Conservation (phyloP, 2,888 invertebrate genomes). For the Entomobrya proxima region DNA sequence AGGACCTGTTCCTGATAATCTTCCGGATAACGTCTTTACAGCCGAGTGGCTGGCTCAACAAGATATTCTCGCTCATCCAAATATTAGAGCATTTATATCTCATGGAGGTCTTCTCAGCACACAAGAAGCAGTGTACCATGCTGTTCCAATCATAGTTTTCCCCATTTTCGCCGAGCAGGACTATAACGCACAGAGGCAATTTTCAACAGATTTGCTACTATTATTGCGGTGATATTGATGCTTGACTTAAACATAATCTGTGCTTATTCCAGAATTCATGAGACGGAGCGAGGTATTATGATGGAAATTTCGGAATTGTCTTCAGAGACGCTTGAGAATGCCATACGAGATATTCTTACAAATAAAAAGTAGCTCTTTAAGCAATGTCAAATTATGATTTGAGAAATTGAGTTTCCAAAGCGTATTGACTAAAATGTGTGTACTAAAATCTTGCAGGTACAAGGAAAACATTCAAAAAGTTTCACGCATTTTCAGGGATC, state of each 20-base stretch:
- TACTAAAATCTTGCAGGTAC: slow-evolving; percentile 50
- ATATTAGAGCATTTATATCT: slow-evolving; percentile 68
- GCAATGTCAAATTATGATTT: background rate
- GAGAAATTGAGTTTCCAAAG: background rate
- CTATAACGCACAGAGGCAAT: slow-evolving; percentile 66
- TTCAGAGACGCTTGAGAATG: slow-evolving; percentile 41
- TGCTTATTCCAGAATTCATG: too few relatives aligned
- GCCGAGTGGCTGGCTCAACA: slow-evolving; percentile 64
- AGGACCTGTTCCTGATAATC: slow-evolving; percentile 34
- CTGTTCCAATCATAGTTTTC: slow-evolving; percentile 57
- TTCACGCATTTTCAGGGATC: slow-evolving; percentile 58
- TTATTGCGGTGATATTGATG: too few relatives aligned
- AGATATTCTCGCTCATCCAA: slow-evolving; percentile 56
- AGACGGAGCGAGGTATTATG: slow-evolving; percentile 57
- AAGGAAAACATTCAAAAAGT: slow-evolving; percentile 42
- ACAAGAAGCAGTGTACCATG: slow-evolving; percentile 67
- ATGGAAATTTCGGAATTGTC: slow-evolving; percentile 65
- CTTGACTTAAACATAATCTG: too few relatives aligned
- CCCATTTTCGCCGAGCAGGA: slow-evolving; percentile 71
- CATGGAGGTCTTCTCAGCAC: slow-evolving; percentile 68
- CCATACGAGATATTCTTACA: slow-evolving; percentile 43
- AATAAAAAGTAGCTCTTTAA: slow-evolving; percentile 19
- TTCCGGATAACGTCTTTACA: slow-evolving; percentile 52
- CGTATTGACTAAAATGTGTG: background rate
- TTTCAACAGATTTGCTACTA: too few relatives aligned